Conservation (phyloP, 2,797 vertebrate species). For the Pangasius mekongensis region DNA sequence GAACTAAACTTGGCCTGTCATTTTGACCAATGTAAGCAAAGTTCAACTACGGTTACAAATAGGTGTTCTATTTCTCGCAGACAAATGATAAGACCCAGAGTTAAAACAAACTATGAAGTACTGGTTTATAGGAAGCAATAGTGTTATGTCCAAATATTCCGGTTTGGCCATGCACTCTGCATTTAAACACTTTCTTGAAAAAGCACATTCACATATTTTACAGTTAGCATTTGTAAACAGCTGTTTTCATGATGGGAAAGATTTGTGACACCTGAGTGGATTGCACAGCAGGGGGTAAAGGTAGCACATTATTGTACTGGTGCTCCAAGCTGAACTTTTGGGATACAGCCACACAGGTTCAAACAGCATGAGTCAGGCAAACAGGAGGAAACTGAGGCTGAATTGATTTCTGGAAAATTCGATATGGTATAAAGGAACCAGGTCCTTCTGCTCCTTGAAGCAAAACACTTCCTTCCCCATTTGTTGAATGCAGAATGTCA, state of each 20-base stretch:
- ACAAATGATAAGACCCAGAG: not conserved
- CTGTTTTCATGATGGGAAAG: not conserved
- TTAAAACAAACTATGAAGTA: not conserved
- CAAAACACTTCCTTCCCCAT: not conserved
- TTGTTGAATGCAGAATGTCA: constrained; percentile 9
- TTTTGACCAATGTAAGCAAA: not conserved
- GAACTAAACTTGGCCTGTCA: not conserved
- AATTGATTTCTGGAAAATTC: constrained; percentile 27
- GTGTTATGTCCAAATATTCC: not conserved
- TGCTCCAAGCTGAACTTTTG: not conserved
- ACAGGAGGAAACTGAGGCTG: not conserved
- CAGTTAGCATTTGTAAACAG: not conserved
- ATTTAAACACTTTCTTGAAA: not conserved
- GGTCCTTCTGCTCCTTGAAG: not conserved
- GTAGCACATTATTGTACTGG: not conserved
- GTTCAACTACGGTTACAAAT: not conserved
- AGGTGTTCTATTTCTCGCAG: not conserved
- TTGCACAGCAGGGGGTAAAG: not conserved
- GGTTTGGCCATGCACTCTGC: too few relatives aligned
- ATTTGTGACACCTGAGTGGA: constrained; percentile 6
- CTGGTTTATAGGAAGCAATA: not conserved
- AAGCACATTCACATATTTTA: not conserved
- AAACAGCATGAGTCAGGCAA: constrained; percentile 15
- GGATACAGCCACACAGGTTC: not conserved
- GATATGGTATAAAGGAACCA: not conserved